These are phyloP conservation scores for Agrochola lota DNA, from an alignment of 2,888 invertebrate species.

Conservation along the genomic window DNA sequence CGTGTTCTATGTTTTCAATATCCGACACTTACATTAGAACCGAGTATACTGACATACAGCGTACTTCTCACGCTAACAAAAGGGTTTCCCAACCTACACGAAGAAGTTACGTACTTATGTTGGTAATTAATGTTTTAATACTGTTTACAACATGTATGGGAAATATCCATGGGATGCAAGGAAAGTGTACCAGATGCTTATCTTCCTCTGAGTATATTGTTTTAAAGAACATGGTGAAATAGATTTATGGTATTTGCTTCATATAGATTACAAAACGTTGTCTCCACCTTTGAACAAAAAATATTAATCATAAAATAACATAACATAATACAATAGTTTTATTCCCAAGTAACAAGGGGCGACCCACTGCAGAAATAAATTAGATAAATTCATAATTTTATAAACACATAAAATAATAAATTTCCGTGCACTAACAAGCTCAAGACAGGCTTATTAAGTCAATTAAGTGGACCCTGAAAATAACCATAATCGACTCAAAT, in stretches of 20 bases:
- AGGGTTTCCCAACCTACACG: constrained; percentile 40
- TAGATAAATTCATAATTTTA: neutral
- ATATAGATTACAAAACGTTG: constrained; percentile 1
- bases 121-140: constrained; percentile 55
- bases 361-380: neutral
- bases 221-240: constrained; percentile 17
- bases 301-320: neutral
- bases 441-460: constrained; percentile 3
- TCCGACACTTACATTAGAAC: neutral
- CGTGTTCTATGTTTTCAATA: neutral
- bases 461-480: constrained; percentile 29
- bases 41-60: constrained; percentile 1
- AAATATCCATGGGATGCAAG: constrained; percentile 51
- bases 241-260: constrained; percentile 31
- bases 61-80: constrained; percentile 53
- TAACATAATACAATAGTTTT: neutral
- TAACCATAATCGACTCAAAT: constrained; percentile 7
- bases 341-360: neutral
- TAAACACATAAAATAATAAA: constrained; percentile 3
- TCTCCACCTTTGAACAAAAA: too few relatives aligned
- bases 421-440: constrained; percentile 26
- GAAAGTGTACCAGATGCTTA: constrained; percentile 54
- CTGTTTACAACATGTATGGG: constrained; percentile 58
- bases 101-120: constrained; percentile 33
- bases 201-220: constrained; percentile 20